Evolutionary conservation across 2,888 invertebrate species (phyloP), one percentile per base, ranked within the genome.

Genomic region (Caenorhabditis afra): DNA sequence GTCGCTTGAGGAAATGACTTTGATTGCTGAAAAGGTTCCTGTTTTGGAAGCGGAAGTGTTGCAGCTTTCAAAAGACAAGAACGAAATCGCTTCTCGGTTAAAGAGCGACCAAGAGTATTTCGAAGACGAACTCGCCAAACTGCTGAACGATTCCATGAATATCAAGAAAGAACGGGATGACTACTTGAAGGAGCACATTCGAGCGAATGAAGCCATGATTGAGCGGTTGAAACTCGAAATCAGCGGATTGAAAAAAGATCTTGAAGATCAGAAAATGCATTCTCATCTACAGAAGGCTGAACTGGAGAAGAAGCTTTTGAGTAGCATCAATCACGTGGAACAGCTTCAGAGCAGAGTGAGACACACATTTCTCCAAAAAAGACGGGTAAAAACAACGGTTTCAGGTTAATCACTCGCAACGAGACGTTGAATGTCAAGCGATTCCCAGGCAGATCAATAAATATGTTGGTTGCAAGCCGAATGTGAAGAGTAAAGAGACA

Each of bases 371-470:
- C 29, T 18, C 3, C 37, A 10, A 14, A 12, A 12, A 55, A 3
- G 3, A 18, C 3, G 18, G 23, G n/a, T n/a, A 10, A 14, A 12
- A 12, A 55, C 14, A 14, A 18, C 3, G 18, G 23, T 70, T 85
- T 55, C 39, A 88, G 87, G 45, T 85, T 16, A 87, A 87, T 41
- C 81, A 79, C 37, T 81, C 86, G 2, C 67, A 77, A 8, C 64
- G 87, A 22, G 89, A 89, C 64, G 89, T 83, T 3, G 86, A 87
- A 80, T 86, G 86, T 49, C 88, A 89, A 61, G 89, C 87, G 1
- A 79, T 73, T 20, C 89, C 89, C 12, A 68, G 85, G 47, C 81
- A 81, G 18, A 78, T 79, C 20, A 88, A 81, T 79, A 89, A 89
- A 65, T 89, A 89, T 74, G 89, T 89, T 23, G 87, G 87, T 10